Conservation (phyloP, 2,888 invertebrate genomes). For the Cryptocheilus praepositus region DNA sequence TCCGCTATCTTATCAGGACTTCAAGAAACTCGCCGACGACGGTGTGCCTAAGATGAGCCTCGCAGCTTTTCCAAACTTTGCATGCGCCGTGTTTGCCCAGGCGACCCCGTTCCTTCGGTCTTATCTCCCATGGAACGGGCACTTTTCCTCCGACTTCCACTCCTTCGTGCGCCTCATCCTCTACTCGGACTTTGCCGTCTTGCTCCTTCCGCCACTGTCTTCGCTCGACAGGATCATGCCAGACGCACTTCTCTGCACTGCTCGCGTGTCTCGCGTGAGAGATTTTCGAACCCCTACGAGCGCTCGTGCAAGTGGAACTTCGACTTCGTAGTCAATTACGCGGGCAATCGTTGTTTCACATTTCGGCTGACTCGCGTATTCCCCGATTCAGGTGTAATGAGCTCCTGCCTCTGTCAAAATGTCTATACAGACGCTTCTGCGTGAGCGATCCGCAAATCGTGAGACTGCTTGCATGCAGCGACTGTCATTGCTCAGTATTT, state of each 20-base stretch:
- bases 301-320: too few species aligned
- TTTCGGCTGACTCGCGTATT: too few species aligned
- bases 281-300: neutral
- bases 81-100: constrained; percentile 1
- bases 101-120: constrained; percentile 9
- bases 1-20: constrained; percentile 42
- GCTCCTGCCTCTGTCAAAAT: too few species aligned
- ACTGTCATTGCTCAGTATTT: too few species aligned
- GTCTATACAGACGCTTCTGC: too few species aligned
- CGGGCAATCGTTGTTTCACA: too few species aligned
- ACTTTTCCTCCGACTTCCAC: constrained; percentile 14
- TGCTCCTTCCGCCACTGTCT: neutral
- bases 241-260: neutral
- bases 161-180: neutral
- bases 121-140: constrained; percentile 24
- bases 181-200: neutral
- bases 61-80: constrained; percentile 22
- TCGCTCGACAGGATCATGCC: neutral
- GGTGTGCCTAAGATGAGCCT: constrained; percentile 19
- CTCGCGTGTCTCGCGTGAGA: constrained; percentile 9
- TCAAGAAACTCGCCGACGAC: constrained; percentile 11
- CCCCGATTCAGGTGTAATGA: too few species aligned
- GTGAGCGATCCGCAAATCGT: too few species aligned
- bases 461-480: too few species aligned
- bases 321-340: too few species aligned